Evolutionary conservation across 2,888 invertebrate genomes (phyloP).

Genomic region (Orthosia cruda): DNA sequence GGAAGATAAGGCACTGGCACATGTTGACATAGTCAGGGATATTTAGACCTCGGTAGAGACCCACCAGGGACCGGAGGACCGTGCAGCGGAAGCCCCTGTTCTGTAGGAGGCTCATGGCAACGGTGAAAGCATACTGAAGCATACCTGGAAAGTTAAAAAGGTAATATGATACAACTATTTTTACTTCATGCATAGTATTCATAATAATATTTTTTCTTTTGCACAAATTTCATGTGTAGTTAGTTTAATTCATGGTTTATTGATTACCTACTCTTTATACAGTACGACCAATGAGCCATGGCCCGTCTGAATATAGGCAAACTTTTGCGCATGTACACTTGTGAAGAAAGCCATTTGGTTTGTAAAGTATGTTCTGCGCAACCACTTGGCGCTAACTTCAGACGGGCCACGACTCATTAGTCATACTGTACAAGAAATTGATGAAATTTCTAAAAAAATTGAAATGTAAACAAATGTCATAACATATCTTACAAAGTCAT

Average conservation of each 20-base stretch:
- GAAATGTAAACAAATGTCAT: too few relatives aligned
- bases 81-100: conserved; percentile 98
- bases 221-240: not conserved
- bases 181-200: not conserved
- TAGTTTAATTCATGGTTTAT: not conserved
- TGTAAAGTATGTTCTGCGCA: too few relatives aligned
- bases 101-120: conserved; percentile 99
- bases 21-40: conserved; percentile 99
- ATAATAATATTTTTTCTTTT: not conserved
- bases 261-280: not conserved
- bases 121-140: conserved; percentile 98
- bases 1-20: conserved; percentile 99
- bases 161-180: not conserved
- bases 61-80: conserved; percentile 97
- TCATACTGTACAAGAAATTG: not conserved
- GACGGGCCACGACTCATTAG: too few relatives aligned
- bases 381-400: too few relatives aligned
- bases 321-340: too few relatives aligned
- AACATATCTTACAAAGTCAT: conserved; percentile 1
- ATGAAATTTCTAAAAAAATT: not conserved
- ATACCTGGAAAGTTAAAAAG: conserved; percentile 91
- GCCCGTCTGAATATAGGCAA: too few relatives aligned
- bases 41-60: conserved; percentile 96
- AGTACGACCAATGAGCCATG: too few relatives aligned
- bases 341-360: too few relatives aligned